Evolutionary conservation across 2,113 vertebrate species (phyloP).

Genomic region (Prolemur simus): DNA sequence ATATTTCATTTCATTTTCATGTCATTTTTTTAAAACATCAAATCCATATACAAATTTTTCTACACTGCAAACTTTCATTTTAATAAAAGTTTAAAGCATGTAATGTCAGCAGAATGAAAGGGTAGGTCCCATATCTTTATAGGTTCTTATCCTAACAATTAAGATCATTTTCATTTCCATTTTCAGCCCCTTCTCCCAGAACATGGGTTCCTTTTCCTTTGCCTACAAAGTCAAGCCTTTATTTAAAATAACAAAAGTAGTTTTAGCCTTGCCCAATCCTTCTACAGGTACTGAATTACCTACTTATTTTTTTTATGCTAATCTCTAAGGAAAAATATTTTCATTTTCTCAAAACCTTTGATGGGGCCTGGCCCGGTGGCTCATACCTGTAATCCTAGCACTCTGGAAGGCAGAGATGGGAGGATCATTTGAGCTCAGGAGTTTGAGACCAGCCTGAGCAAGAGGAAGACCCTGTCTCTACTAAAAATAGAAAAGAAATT

Average conservation of each 20-base stretch:
- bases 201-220: neutral
- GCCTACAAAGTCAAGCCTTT: neutral
- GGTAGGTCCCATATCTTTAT: neutral
- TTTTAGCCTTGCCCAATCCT: neutral
- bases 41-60: neutral
- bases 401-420: no score
- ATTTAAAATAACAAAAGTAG: neutral
- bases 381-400: no score
- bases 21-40: neutral
- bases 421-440: no score
- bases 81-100: neutral
- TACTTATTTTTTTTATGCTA: neutral
- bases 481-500: no score
- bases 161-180: neutral
- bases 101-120: neutral
- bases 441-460: no score
- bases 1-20: constrained; percentile 31
- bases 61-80: neutral
- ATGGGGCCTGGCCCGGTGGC: no score
- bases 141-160: neutral
- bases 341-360: neutral
- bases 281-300: neutral
- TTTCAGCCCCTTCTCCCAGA: neutral
- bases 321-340: neutral
- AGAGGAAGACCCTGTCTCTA: no score